Evolutionary conservation across 2,888 invertebrate species (phyloP), one percentile per base, ranked within the genome.

Genomic region (Callosobruchus maculatus): DNA sequence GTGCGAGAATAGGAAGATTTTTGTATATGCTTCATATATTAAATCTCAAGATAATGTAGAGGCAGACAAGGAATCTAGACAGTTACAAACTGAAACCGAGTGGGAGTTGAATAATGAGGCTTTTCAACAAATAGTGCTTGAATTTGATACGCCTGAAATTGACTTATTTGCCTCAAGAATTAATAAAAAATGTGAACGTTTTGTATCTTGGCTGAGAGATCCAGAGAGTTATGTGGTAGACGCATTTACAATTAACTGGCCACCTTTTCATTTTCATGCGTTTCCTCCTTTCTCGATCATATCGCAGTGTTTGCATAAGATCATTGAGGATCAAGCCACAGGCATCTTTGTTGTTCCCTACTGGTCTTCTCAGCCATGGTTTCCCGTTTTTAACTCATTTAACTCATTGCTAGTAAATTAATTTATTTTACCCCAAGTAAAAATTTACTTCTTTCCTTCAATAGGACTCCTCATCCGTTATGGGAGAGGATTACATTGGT

Each of bases 401-500:
- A 67, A 20, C 21, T 74, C 74, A 13, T 68, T 74, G 31, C 73
- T 26, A 31, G 20, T 66, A 22, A 49, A 74, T 72, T 72, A 18
- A 20, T 72, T 72, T 20, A 67, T 49, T 72, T 72, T 30, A 73
- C 26, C 66, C 74, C 74, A 22, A 68, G n/a, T 73, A 2, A 21
- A 30, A 20, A 69, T 26, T 70, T 74, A 22, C 70, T 73, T 21
- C 22, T 70, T 69, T 74, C 72, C n/a, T 21, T 73, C 69, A 26
- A 49, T 70, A 69, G 72, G 31, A 20, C 20, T 70, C 70, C 22
- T 21, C 70, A 70, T 22, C 70, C 70, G 5, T 21, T 70, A 21
- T 22, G 70, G 22, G 4, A 26, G 22, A 22, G 74, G 5, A 76
- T 77, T 77, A 71, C 74, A 74, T 77, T 77, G 77, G 75, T 77